phyloP scores from a whole-genome alignment of 30 jellyfish, hydroid and myxozoan species.

The Hydractinia symbiolongicarpus region DNA sequence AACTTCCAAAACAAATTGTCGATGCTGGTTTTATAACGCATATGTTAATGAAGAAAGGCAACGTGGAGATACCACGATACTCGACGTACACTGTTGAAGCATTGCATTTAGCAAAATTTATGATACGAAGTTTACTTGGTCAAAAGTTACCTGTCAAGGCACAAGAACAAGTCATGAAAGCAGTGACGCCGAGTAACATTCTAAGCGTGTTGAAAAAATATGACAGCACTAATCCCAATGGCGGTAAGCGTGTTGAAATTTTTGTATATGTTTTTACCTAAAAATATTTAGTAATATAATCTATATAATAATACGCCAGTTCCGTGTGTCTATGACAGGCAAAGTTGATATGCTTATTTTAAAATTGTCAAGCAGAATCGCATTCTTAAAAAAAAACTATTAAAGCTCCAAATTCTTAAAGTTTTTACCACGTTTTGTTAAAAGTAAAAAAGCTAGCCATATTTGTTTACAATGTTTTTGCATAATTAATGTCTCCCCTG shows the following conservation, averaged over 20 bases:
- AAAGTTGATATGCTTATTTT: too few relatives aligned
- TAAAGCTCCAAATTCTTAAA: too few relatives aligned
- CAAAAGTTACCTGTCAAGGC: conserved; percentile 73
- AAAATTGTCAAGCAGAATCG: too few relatives aligned
- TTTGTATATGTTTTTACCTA: neutral
- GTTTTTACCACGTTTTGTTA: too few relatives aligned
- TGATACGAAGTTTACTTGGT: conserved; percentile 63
- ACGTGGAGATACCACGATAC: conserved; percentile 44
- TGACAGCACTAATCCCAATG: conserved; percentile 41
- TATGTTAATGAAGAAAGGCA: conserved; percentile 52
- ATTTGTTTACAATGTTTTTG: too few relatives aligned
- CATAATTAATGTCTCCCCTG: too few relatives aligned
- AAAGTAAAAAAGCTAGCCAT: too few relatives aligned
- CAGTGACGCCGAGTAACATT: conserved; percentile 47
- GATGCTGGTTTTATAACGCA: conserved; percentile 85
- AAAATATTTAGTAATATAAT: neutral
- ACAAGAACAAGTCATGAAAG: conserved; percentile 68
- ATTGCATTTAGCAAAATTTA: conserved; percentile 73
- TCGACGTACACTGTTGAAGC: conserved; percentile 55
- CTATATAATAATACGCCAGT: too few relatives aligned
- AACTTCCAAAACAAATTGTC: conserved; percentile 70
- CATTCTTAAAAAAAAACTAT: too few relatives aligned
- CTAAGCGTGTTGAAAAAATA: conserved; percentile 16
- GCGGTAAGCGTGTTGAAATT: conserved; percentile 19
- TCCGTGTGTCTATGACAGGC: too few relatives aligned